Conservation (phyloP, 2,113 vertebrate species). For the Larimichthys crocea region DNA sequence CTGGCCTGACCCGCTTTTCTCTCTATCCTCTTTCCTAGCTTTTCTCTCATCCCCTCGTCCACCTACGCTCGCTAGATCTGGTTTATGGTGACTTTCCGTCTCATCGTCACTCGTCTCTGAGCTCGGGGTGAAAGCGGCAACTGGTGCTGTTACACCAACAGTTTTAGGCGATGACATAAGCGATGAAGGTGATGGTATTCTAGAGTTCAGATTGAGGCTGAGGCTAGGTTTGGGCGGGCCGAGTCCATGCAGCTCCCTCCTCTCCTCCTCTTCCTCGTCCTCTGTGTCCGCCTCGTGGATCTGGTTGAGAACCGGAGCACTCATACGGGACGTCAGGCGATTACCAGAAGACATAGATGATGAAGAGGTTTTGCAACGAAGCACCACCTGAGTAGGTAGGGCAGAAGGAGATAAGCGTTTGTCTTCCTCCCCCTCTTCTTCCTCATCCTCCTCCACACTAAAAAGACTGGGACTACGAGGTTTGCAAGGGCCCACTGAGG, state of each 20-base stretch:
- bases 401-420: constrained; percentile 73
- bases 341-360: constrained; percentile 86
- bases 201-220: constrained; percentile 92
- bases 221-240: constrained; percentile 90
- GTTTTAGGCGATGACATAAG: constrained; percentile 55
- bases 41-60: constrained; percentile 21
- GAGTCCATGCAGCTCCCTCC: constrained; percentile 50
- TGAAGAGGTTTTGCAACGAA: constrained; percentile 89
- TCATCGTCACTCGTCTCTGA: constrained; percentile 95
- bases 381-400: constrained; percentile 90
- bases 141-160: constrained; percentile 28
- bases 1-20: constrained; percentile 48
- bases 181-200: constrained; percentile 49
- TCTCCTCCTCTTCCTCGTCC: constrained; percentile 78
- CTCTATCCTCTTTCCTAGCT: constrained; percentile 30
- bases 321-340: constrained; percentile 94
- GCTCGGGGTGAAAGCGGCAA: constrained; percentile 84
- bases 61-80: constrained; percentile 80
- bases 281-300: constrained; percentile 97
- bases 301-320: constrained; percentile 95
- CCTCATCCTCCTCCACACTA: constrained; percentile 96
- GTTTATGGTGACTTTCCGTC: constrained; percentile 85
- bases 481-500: constrained; percentile 67
- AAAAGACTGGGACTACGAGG: constrained; percentile 91
- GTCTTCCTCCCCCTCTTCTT: constrained; percentile 87